Evolutionary conservation across 2,888 invertebrate genomes (phyloP).

Genomic region (Siphonodentalium dalli): DNA sequence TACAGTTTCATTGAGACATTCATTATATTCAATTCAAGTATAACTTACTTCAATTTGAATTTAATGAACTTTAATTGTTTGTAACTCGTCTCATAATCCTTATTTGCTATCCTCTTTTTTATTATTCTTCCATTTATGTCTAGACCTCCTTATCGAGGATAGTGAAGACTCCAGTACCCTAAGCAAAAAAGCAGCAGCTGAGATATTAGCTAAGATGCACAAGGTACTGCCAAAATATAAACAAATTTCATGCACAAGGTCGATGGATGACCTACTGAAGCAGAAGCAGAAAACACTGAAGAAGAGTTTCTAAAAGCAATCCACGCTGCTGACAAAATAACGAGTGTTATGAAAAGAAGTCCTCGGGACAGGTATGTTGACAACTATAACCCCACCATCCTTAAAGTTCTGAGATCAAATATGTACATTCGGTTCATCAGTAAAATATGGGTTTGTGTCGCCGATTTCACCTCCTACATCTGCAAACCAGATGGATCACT

Average conservation of each 20-base stretch:
- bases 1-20: too few relatives aligned
- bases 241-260: neutral
- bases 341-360: conserved; percentile 16
- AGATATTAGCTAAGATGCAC: conserved; percentile 9
- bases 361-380: conserved; percentile 17
- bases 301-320: conserved; percentile 8
- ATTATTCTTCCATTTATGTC: too few relatives aligned
- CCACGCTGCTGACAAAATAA: conserved; percentile 1
- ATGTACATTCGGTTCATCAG: conserved; percentile 25
- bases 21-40: too few relatives aligned
- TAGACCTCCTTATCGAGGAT: conserved; percentile 11
- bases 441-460: conserved; percentile 26
- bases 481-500: conserved; percentile 26
- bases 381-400: conserved; percentile 20
- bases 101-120: too few relatives aligned
- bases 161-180: conserved; percentile 8
- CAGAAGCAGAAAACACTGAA: conserved; percentile 8
- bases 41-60: too few relatives aligned
- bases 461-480: conserved; percentile 27
- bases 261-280: conserved; percentile 10
- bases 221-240: neutral
- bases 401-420: conserved; percentile 15
- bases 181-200: neutral
- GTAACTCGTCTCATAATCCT: too few relatives aligned
- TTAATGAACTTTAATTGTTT: too few relatives aligned